These are phyloP conservation scores for Drosophila miranda DNA, from an alignment of 1,140 invertebrate genomes.

Conservation along the genomic window DNA sequence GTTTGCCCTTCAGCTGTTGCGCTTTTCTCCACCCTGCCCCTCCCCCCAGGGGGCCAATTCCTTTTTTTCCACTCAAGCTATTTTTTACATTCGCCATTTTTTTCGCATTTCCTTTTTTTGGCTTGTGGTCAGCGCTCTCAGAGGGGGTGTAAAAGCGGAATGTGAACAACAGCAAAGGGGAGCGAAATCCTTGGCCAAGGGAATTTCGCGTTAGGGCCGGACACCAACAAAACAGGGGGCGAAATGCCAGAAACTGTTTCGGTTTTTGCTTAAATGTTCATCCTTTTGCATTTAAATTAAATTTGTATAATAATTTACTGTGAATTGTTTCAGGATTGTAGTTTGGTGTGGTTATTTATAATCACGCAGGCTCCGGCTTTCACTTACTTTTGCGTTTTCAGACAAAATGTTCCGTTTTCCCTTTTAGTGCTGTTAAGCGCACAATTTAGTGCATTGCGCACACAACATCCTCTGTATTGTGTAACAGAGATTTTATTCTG, in stretches of 20 bases:
- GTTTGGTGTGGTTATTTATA: no score
- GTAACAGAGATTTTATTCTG: no score
- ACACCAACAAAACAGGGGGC: neutral
- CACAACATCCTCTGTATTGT: no score
- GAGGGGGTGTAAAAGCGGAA: constrained; percentile 40
- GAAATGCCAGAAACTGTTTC: constrained; percentile 4
- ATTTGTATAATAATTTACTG: constrained; percentile 25
- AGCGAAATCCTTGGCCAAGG: constrained; percentile 12
- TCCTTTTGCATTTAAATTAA: constrained; percentile 19
- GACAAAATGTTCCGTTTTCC: no score
- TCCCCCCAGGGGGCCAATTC: constrained; percentile 48
- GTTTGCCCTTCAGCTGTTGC: constrained; percentile 63
- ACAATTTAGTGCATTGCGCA: no score
- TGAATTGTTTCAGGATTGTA: constrained; percentile 8
- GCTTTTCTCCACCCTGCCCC: constrained; percentile 31
- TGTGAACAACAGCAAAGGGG: constrained; percentile 24
- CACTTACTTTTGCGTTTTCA: no score
- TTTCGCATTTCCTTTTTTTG: constrained; percentile 52
- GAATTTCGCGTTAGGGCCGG: constrained; percentile 16
- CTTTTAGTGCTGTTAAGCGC: no score
- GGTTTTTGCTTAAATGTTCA: constrained; percentile 19
- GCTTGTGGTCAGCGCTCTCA: constrained; percentile 48
- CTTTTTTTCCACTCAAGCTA: constrained; percentile 35
- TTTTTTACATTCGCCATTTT: constrained; percentile 28
- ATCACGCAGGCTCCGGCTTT: no score